Conservation (phyloP, 2,797 vertebrate genomes). For the Distichodus sexfasciatus region DNA sequence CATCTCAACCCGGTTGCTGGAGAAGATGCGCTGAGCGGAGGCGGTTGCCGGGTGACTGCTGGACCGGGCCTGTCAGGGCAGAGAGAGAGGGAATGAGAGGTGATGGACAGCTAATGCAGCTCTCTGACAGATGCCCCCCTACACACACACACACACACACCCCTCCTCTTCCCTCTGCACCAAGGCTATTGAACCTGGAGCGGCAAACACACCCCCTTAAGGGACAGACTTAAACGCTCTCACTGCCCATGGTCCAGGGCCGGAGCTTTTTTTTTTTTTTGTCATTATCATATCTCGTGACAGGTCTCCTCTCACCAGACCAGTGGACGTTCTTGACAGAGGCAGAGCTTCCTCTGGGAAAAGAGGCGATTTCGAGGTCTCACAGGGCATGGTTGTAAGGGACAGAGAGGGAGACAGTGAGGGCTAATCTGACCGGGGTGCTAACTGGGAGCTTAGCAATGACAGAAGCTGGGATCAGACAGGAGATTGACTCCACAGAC, state of each 20-base stretch:
- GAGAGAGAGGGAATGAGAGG: neutral
- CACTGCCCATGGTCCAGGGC: neutral
- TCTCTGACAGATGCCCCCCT: constrained; percentile 37
- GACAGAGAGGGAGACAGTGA: no score
- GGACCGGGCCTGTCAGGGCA: no score
- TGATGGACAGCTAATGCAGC: constrained; percentile 14
- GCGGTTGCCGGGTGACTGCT: no score
- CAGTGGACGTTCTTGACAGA: constrained; percentile 2
- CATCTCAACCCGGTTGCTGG: no score
- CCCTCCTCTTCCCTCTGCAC: neutral
- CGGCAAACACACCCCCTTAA: constrained; percentile 12
- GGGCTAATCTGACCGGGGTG: no score
- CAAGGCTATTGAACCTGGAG: constrained; percentile 3
- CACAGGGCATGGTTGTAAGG: neutral
- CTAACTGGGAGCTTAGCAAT: no score
- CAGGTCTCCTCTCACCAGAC: neutral
- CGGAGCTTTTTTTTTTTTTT: neutral
- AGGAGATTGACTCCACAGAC: no score
- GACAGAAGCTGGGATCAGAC: no score
- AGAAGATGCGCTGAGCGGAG: no score
- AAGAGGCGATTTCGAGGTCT: neutral
- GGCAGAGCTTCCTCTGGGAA: constrained; percentile 5
- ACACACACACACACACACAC: no score
- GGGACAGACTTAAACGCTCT: constrained; percentile 5
- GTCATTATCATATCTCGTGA: neutral